Evolutionary conservation across 64 coral and sea anemone genomes (phyloP).

Genomic region (Montipora capricornis): DNA sequence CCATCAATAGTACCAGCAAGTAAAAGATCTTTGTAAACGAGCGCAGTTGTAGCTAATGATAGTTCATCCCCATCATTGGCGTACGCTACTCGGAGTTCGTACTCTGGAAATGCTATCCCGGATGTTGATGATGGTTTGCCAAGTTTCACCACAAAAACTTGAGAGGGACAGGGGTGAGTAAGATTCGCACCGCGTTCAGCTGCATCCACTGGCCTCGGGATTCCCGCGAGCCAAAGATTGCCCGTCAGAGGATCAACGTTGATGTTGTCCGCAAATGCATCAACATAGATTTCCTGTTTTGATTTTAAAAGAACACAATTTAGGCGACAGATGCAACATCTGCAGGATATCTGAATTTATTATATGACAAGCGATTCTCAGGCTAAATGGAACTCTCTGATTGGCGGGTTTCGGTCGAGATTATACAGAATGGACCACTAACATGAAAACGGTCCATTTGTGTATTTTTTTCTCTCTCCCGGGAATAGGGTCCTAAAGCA

Average conservation of each 20-base stretch:
- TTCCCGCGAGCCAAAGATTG: slow-evolving; percentile 12
- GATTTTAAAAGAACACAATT: too few relatives aligned
- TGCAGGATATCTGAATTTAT: too few relatives aligned
- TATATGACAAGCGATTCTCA: too few relatives aligned
- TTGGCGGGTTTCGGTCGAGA: too few relatives aligned
- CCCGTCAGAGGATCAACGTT: slow-evolving; percentile 29
- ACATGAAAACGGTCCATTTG: too few relatives aligned
- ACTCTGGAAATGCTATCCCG: slow-evolving; percentile 8
- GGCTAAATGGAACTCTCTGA: too few relatives aligned
- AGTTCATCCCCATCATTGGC: slow-evolving; percentile 27
- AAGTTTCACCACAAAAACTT: background rate
- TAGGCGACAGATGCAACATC: too few relatives aligned
- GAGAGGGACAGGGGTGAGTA: slow-evolving; percentile 9
- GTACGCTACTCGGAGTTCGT: slow-evolving; percentile 33
- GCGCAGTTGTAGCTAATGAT: background rate
- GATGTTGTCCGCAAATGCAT: background rate
- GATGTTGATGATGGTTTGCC: background rate
- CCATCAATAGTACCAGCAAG: background rate
- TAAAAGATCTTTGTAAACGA: background rate
- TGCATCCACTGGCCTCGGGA: background rate
- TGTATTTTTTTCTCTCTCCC: too few relatives aligned
- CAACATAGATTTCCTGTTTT: too few relatives aligned
- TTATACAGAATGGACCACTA: too few relatives aligned
- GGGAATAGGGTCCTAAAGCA: too few relatives aligned
- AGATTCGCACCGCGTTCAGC: background rate